Base-by-base conservation (phyloP, 1,140 invertebrate species). In the Drosophila baimaii region DNA sequence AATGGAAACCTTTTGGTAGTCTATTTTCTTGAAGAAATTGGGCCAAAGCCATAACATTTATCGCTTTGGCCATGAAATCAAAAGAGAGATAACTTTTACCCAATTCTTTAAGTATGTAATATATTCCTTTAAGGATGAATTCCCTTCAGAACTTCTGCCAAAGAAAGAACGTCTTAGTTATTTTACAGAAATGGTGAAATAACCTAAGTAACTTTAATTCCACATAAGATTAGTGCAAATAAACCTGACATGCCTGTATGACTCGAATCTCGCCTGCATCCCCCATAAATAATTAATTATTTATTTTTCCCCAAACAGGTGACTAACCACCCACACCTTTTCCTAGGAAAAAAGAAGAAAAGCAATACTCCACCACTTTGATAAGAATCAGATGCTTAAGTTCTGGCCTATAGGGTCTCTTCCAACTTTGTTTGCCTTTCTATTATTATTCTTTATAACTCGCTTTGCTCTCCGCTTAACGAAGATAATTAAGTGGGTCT, bases 401-500 rank as follows among this genome's bases (percentile, higher is more conserved):
- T 72, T 29, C 54, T 63, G 31, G 39, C 47, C 33, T 33, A 51
- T 25, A 46, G 52, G 21, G 55, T 51, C 59, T 57, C 37, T 25
- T 43, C 37, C 19, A 37, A 57, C 43, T 58, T 63, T 79, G 61
- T 88, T 82, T 88, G 65, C 57, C 52, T 56, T 79, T 71, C 25
- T 68, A 49, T 71, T 70, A 72, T 63, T 68, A 54, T 58, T 63
- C 44, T 37, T 72, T 37, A 35, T 64, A 44, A 56, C 64, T 41
- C 29, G 35, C 17, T 68, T 33, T 44, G 58, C 47, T 78, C 64
- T 58, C 31, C 46, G 57, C 57, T 44, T 64, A 84, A 75, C 62
- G 7, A 79, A 86, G 82, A 88, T 88, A 82, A 88, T 72, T 65
- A 83, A 57, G 46, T 79, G 66, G 76, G 79, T 88, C 83, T 82